Conservation (phyloP, 2,888 invertebrate species). For the Apamea monoglypha region DNA sequence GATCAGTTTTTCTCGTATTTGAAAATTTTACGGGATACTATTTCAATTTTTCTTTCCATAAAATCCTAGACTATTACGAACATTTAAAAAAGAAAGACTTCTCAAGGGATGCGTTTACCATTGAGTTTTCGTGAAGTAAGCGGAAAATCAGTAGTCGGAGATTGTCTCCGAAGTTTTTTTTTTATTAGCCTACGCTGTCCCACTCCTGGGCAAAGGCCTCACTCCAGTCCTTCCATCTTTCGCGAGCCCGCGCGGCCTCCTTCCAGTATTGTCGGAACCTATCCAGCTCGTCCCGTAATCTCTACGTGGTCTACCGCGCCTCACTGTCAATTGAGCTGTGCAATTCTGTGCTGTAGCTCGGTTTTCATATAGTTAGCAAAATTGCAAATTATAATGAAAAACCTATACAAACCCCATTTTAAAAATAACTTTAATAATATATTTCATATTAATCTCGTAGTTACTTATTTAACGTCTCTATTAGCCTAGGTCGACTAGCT, state of each 20-base stretch:
- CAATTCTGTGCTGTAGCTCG: too few species aligned
- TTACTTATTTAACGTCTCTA: constrained; percentile 20
- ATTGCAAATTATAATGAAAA: background rate
- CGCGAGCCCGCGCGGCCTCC: too few species aligned
- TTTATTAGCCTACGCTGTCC: too few species aligned
- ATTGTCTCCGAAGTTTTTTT: background rate
- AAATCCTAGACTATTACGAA: fast-evolving
- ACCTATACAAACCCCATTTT: background rate
- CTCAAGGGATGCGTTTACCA: background rate
- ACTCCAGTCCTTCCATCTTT: too few species aligned
- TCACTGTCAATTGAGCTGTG: too few species aligned
- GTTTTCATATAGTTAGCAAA: background rate
- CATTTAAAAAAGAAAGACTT: background rate
- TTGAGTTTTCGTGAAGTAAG: too few species aligned
- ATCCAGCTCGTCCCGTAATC: too few species aligned
- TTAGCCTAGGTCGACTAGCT: constrained; percentile 16
- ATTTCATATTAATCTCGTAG: constrained; percentile 15
- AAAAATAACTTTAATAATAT: constrained; percentile 20
- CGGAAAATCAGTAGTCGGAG: background rate
- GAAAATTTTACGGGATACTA: fast-evolving
- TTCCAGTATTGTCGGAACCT: too few species aligned
- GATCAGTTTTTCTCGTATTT: background rate
- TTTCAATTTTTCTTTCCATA: background rate
- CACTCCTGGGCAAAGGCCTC: too few species aligned
- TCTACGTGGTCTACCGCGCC: too few species aligned